Percentiles rank a stretch among this genome's conserved stretches.
These are phyloP conservation scores for Chrysemys picta DNA, from an alignment of 2,113 vertebrate species.

Conservation along the genomic window DNA sequence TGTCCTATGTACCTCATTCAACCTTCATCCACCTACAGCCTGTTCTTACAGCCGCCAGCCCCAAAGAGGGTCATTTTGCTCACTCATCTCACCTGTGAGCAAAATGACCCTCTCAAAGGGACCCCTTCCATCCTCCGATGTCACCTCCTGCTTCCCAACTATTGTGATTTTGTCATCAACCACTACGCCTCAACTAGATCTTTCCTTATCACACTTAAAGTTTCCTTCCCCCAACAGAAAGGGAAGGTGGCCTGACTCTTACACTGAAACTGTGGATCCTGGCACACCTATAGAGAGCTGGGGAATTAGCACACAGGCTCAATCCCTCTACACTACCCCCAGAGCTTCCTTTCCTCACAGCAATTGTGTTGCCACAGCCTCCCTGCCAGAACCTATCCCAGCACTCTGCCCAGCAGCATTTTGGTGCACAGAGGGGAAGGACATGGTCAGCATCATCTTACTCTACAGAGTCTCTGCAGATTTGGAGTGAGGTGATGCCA, in stretches of 20 bases:
- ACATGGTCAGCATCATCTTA: not conserved
- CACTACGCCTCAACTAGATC: not conserved
- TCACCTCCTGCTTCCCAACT: not conserved
- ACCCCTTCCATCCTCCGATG: not conserved
- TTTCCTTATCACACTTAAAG: not conserved
- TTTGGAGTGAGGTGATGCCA: not conserved
- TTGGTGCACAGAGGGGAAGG: not conserved
- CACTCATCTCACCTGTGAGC: not conserved
- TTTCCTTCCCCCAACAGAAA: not conserved
- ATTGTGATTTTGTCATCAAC: not conserved
- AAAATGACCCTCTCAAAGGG: not conserved
- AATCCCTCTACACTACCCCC: not conserved
- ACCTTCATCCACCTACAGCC: not conserved
- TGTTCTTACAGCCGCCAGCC: not conserved
- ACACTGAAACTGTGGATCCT: not conserved
- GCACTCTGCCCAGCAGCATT: too few species aligned
- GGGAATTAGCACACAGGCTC: not conserved
- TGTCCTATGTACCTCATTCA: slow-evolving; percentile 23
- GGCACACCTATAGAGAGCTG: not conserved
- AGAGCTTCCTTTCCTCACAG: not conserved
- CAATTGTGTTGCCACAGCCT: not conserved
- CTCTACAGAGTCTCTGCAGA: not conserved
- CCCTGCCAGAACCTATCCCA: not conserved
- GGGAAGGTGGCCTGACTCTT: not conserved
- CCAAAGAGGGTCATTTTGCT: not conserved